Conservation (phyloP, 2,888 invertebrate species). For the Mimachlamys varia region DNA sequence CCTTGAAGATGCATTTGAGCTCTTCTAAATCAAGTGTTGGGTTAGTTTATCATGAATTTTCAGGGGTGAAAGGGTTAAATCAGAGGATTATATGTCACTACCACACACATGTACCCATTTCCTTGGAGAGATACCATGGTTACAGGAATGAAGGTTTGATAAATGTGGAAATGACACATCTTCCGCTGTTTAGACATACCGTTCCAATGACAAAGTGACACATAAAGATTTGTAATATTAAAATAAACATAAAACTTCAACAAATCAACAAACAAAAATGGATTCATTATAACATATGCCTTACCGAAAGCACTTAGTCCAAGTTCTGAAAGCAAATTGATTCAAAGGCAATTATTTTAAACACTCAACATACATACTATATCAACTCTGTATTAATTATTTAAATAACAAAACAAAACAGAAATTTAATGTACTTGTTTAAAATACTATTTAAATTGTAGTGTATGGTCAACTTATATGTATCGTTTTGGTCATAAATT, state of each 20-base stretch:
- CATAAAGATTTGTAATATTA: background rate
- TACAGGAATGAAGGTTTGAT: background rate
- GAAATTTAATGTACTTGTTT: too few species aligned
- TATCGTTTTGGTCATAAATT: too few species aligned
- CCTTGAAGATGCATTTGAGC: too few species aligned
- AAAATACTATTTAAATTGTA: too few species aligned
- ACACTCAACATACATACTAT: background rate
- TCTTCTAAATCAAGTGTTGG: too few species aligned
- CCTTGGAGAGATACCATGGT: too few species aligned
- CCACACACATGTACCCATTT: background rate
- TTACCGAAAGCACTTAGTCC: background rate
- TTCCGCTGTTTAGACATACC: background rate
- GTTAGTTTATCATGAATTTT: too few species aligned
- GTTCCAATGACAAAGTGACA: constrained; percentile 9
- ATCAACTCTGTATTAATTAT: background rate
- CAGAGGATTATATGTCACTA: background rate
- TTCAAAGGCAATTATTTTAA: background rate
- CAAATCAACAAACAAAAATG: background rate
- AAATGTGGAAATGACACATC: constrained; percentile 15
- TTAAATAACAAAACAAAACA: too few species aligned
- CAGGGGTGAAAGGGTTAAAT: too few species aligned
- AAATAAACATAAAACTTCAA: background rate
- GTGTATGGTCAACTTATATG: too few species aligned
- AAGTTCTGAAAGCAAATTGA: constrained; percentile 21
- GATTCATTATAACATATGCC: background rate